Conservation (phyloP, 2,797 vertebrate species). For the Liasis olivaceus region DNA sequence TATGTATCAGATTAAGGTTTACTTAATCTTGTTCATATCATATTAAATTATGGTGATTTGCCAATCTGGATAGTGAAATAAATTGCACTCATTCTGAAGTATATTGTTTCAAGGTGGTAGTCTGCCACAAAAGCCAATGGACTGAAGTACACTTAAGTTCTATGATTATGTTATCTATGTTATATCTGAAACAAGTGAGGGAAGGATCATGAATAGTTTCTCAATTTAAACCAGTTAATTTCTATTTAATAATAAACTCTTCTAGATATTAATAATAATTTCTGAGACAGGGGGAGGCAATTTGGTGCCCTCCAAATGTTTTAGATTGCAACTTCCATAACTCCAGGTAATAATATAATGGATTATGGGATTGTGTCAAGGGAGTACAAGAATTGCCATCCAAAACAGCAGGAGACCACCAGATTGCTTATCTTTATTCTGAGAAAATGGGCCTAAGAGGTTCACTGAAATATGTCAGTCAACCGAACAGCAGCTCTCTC, state of each 20-base stretch:
- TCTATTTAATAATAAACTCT: background rate
- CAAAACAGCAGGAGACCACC: background rate
- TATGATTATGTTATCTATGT: background rate
- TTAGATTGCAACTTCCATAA: background rate
- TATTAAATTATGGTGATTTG: background rate
- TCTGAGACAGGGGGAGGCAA: background rate
- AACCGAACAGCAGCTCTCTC: conserved; percentile 6
- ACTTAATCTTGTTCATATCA: background rate
- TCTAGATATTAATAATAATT: background rate
- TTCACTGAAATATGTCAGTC: background rate
- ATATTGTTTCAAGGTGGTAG: background rate
- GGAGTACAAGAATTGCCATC: background rate
- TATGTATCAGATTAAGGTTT: background rate
- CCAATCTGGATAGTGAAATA: background rate
- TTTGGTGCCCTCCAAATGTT: background rate
- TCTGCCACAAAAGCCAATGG: background rate
- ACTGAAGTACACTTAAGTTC: background rate
- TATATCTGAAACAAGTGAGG: background rate
- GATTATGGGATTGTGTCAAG: background rate
- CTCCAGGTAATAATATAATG: background rate
- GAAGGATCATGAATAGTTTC: background rate
- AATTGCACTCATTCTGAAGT: background rate
- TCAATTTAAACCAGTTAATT: conserved; percentile 7
- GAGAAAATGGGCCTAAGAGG: conserved; percentile 1
- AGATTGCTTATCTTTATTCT: background rate